Evolutionary conservation across 1,140 invertebrate genomes (phyloP).

Genomic region (Meloidogyne hapla): DNA sequence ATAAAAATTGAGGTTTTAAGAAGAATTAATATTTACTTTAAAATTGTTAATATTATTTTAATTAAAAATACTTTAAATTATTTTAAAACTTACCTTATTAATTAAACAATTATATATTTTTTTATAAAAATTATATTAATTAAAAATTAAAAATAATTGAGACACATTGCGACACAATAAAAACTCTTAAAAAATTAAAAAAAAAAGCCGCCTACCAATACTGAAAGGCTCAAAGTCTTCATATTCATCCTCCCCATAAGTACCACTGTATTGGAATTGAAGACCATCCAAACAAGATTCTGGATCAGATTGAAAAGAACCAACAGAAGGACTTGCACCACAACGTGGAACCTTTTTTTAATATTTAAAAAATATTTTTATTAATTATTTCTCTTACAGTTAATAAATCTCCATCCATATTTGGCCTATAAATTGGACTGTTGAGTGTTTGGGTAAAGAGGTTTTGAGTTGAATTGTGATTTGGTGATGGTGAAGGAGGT

Average conservation of each 20-base stretch:
- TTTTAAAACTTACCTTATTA: too few relatives aligned
- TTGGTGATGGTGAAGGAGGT: background rate
- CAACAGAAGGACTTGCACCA: conserved; percentile 31
- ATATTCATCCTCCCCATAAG: conserved; percentile 23
- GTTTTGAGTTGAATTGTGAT: conserved; percentile 10
- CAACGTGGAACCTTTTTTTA: background rate
- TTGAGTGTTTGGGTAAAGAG: conserved; percentile 15
- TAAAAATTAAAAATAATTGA: background rate
- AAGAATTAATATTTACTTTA: too few relatives aligned
- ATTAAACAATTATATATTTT: too few relatives aligned
- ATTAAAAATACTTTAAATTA: too few relatives aligned
- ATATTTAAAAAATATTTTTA: too few relatives aligned
- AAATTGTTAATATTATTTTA: too few relatives aligned
- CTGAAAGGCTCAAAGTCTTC: conserved; percentile 22
- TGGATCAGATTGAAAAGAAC: conserved; percentile 27
- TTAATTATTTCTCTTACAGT: background rate
- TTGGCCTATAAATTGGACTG: conserved; percentile 16
- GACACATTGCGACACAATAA: background rate
- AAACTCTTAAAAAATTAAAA: background rate
- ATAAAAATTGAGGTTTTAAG: too few relatives aligned
- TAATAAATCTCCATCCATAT: conserved; percentile 22
- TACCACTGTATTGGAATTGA: conserved; percentile 5
- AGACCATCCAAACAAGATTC: conserved; percentile 27
- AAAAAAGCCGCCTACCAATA: conserved; percentile 9
- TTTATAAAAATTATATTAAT: background rate